These are phyloP conservation scores for Cydia strobilella DNA, from an alignment of 1,140 invertebrate genomes.

Conservation along the genomic window DNA sequence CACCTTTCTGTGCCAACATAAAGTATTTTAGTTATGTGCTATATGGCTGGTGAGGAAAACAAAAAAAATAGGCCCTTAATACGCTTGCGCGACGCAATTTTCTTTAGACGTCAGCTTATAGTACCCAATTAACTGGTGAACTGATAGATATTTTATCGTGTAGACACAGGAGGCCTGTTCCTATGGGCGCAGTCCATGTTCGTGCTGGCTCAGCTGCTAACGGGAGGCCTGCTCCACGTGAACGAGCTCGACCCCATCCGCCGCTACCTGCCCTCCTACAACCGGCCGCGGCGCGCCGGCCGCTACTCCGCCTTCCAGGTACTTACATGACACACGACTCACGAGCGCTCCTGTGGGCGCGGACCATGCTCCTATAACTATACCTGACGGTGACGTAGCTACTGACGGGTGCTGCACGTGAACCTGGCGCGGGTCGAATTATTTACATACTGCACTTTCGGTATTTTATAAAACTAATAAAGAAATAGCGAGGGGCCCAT, in stretches of 20 bases:
- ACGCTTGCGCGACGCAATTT: no score
- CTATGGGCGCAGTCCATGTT: slow-evolving; percentile 97
- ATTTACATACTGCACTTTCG: no score
- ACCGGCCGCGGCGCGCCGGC: slow-evolving; percentile 93
- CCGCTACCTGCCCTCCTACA: slow-evolving; percentile 97
- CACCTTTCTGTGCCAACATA: no score
- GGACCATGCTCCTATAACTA: slow-evolving; percentile 96
- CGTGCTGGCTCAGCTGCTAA: slow-evolving; percentile 94
- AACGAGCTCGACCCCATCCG: slow-evolving; percentile 98
- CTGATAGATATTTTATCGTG: slow-evolving; percentile 23
- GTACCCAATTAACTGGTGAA: background rate
- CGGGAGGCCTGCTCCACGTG: slow-evolving; percentile 93
- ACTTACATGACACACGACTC: no score
- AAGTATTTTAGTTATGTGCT: no score
- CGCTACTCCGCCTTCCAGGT: slow-evolving; percentile 98
- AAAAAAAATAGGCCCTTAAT: no score
- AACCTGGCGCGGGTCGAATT: slow-evolving; percentile 73
- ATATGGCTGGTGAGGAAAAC: no score
- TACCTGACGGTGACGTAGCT: slow-evolving; percentile 96
- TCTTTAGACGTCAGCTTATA: no score
- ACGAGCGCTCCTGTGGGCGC: no score
- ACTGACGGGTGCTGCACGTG: slow-evolving; percentile 94
- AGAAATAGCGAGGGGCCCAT: no score
- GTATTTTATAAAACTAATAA: no score
- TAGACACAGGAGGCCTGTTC: slow-evolving; percentile 83